These are phyloP conservation scores for Centruroides sculpturatus DNA, from an alignment of 1,140 invertebrate species.

Conservation along the genomic window DNA sequence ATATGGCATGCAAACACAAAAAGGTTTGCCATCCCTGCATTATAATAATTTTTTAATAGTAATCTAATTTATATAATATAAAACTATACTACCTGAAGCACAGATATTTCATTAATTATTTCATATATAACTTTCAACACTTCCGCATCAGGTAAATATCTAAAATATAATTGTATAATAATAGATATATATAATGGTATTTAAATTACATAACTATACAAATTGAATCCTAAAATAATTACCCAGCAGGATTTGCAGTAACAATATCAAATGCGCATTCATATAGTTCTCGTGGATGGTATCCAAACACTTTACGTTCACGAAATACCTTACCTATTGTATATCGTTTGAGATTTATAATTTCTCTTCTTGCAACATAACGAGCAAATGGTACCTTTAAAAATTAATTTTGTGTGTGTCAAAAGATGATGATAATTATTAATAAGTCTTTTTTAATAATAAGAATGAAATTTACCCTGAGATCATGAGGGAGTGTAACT, in stretches of 20 bases:
- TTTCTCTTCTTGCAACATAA: conserved; percentile 63
- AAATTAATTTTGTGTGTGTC: too few species aligned
- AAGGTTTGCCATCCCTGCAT: too few species aligned
- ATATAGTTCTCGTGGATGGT: conserved; percentile 72
- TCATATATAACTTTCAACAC: conserved; percentile 60
- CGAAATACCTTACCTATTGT: conserved; percentile 71
- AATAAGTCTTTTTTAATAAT: not conserved
- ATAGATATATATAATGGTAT: not conserved
- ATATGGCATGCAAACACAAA: too few species aligned
- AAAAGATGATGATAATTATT: not conserved
- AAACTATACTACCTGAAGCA: too few species aligned
- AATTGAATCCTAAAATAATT: not conserved
- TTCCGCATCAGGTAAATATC: conserved; percentile 68
- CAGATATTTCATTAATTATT: conserved; percentile 53
- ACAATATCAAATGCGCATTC: conserved; percentile 92
- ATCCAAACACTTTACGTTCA: conserved; percentile 62
- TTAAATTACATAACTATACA: not conserved
- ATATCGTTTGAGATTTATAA: conserved; percentile 65
- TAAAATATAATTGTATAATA: not conserved
- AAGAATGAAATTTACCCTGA: conserved; percentile 24
- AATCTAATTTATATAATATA: too few species aligned
- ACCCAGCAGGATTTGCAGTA: conserved; percentile 43
- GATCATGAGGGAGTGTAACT: conserved; percentile 54
- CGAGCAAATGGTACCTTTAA: conserved; percentile 53
- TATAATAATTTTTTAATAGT: too few species aligned